Conservation (phyloP, 2,888 invertebrate genomes). For the Drosophila mettleri region DNA sequence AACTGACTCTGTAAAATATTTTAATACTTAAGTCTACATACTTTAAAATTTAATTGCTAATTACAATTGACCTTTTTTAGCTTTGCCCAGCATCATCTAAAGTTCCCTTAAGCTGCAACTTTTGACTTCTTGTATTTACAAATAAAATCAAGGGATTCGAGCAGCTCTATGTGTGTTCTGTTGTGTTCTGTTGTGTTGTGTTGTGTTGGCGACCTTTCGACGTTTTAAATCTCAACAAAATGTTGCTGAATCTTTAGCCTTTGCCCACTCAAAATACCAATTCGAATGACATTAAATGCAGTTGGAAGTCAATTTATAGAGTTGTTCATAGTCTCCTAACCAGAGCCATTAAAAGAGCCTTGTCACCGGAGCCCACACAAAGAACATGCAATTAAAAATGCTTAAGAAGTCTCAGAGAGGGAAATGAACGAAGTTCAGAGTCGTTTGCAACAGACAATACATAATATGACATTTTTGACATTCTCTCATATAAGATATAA, state of each 20-base stretch:
- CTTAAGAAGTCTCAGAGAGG: not conserved
- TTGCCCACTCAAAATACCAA: constrained; percentile 19
- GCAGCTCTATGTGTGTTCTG: too few species aligned
- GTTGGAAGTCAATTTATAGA: constrained; percentile 57
- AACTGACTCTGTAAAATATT: too few species aligned
- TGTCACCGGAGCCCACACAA: constrained; percentile 38
- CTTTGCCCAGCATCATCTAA: not conserved
- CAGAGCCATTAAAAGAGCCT: constrained; percentile 37
- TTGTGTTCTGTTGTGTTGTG: too few species aligned
- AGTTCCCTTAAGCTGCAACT: too few species aligned
- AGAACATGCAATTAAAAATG: constrained; percentile 25
- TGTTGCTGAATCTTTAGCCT: constrained; percentile 7
- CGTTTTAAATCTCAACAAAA: not conserved
- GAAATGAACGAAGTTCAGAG: not conserved
- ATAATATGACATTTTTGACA: not conserved
- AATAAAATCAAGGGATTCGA: not conserved
- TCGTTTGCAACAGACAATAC: not conserved
- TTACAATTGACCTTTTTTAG: not conserved
- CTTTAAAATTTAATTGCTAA: not conserved
- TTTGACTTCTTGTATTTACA: not conserved
- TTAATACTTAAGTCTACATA: too few species aligned
- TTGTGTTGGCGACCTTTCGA: not conserved
- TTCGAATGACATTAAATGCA: constrained; percentile 44
- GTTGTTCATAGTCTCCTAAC: constrained; percentile 32
- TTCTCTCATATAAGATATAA: not conserved